Percentiles rank a stretch among this genome's conserved stretches.
These are phyloP conservation scores for Hemiscyllium ocellatum DNA, from an alignment of 2,113 vertebrate genomes.

Conservation along the genomic window DNA sequence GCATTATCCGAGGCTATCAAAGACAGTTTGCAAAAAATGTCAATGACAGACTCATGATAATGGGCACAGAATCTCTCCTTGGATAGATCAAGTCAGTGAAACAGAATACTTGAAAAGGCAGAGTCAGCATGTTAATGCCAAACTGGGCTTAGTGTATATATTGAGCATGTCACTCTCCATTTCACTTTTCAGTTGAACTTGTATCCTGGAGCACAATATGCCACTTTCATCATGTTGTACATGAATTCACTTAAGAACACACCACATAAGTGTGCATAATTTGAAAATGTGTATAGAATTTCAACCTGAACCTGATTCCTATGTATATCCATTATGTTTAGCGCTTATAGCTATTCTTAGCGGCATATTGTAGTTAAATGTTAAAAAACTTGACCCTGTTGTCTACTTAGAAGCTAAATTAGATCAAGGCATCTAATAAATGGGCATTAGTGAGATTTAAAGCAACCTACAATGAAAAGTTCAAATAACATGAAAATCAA, in stretches of 20 bases:
- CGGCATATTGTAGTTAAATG: neutral
- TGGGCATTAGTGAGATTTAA: neutral
- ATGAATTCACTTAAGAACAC: neutral
- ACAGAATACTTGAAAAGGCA: conserved; percentile 16
- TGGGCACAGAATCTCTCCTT: neutral
- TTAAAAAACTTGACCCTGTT: neutral
- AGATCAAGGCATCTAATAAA: neutral
- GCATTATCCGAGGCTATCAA: neutral
- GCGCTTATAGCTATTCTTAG: neutral
- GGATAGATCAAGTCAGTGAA: neutral
- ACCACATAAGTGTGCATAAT: neutral
- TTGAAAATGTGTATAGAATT: conserved; percentile 6
- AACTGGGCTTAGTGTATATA: neutral
- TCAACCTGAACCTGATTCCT: neutral
- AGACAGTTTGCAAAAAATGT: neutral
- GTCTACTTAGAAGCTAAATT: neutral
- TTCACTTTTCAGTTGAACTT: conserved; percentile 1
- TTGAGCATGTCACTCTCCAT: conserved; percentile 12
- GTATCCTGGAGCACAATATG: conserved; percentile 23
- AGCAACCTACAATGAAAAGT: neutral
- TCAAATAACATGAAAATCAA: neutral
- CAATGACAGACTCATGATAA: neutral
- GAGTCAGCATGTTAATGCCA: neutral
- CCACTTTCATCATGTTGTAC: neutral
- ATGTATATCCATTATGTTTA: neutral